Evolutionary conservation across 53 echinoderm and acorn worm species (phyloP).

Genomic region (Holothuria leucospilota): DNA sequence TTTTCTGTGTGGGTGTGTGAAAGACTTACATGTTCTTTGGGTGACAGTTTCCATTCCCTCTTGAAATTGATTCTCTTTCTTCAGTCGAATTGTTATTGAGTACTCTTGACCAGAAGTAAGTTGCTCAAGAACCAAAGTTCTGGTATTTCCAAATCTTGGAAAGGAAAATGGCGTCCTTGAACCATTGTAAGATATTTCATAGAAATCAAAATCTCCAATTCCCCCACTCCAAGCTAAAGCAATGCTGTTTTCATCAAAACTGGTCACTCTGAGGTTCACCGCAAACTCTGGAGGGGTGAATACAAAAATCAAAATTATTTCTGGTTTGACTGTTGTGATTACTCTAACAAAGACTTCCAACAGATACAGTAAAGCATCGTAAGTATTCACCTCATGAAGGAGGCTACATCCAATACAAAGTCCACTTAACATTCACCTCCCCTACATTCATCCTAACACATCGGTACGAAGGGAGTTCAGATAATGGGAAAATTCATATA

Average conservation of each 20-base stretch:
- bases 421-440: too few relatives aligned
- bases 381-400: too few relatives aligned
- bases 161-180: slow-evolving; percentile 56
- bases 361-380: too few relatives aligned
- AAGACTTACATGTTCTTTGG: slow-evolving; percentile 50
- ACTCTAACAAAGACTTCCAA: too few relatives aligned
- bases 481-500: too few relatives aligned
- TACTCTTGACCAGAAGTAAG: slow-evolving; percentile 64
- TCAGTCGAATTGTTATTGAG: slow-evolving; percentile 50
- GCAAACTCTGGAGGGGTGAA: slow-evolving; percentile 10
- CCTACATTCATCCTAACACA: too few relatives aligned
- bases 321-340: too few relatives aligned
- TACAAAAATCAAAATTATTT: too few relatives aligned
- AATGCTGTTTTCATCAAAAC: slow-evolving; percentile 43
- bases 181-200: slow-evolving; percentile 66
- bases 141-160: background rate
- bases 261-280: background rate
- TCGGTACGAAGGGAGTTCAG: too few relatives aligned
- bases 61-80: slow-evolving; percentile 5
- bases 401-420: too few relatives aligned
- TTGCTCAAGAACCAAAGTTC: slow-evolving; percentile 15
- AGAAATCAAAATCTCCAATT: slow-evolving; percentile 80
- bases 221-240: slow-evolving; percentile 62
- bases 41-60: slow-evolving; percentile 38
- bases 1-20: too few relatives aligned